These are phyloP conservation scores for Palloptera scutellata DNA, from an alignment of 2,888 invertebrate species.

Conservation along the genomic window DNA sequence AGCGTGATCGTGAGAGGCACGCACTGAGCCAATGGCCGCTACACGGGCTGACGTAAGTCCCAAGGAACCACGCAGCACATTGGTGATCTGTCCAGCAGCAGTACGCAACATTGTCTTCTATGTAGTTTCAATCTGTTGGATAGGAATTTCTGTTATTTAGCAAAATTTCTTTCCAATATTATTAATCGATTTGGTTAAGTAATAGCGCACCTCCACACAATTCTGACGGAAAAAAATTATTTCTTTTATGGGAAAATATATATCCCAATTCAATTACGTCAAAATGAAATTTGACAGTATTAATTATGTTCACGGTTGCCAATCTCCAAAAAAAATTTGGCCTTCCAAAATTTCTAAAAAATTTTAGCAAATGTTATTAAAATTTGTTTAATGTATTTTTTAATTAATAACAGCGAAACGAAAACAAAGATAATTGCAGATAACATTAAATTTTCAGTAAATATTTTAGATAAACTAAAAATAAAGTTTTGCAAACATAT, in stretches of 20 bases:
- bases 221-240: not conserved
- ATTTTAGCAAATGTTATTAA: too few relatives aligned
- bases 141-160: not conserved
- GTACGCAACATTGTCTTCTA: slow-evolving; percentile 66
- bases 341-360: too few relatives aligned
- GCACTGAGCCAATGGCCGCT: slow-evolving; percentile 54
- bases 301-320: too few relatives aligned
- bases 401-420: too few relatives aligned
- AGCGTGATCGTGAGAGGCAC: slow-evolving; percentile 65
- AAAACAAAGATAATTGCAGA: too few relatives aligned
- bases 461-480: too few relatives aligned
- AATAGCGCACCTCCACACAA: slow-evolving; percentile 35
- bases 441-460: too few relatives aligned
- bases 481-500: too few relatives aligned
- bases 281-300: not conserved
- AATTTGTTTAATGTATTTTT: too few relatives aligned
- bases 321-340: too few relatives aligned
- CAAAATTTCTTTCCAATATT: slow-evolving; percentile 22
- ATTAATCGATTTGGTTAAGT: slow-evolving; percentile 40
- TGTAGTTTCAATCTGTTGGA: slow-evolving; percentile 4
- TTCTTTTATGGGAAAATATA: not conserved
- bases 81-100: slow-evolving; percentile 64
- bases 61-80: slow-evolving; percentile 58
- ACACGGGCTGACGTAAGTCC: slow-evolving; percentile 51
- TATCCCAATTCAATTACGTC: not conserved